phyloP scores from a whole-genome alignment of 2,797 vertebrate genomes.

The Semaprochilodus insignis region DNA sequence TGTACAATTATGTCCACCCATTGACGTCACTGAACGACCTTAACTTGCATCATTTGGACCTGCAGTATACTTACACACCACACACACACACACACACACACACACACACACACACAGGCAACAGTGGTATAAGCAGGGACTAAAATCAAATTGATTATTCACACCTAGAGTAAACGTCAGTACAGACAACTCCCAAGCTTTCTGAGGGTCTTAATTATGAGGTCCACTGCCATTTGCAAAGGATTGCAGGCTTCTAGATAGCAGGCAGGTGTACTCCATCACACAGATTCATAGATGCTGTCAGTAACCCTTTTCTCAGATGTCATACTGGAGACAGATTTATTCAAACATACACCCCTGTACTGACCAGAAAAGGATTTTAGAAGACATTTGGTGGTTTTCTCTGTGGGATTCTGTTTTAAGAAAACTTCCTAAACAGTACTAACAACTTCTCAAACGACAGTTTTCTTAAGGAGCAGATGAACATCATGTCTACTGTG shows the following conservation, averaged over 20 bases:
- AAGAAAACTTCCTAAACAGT: background rate
- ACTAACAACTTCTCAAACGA: background rate
- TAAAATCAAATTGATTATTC: background rate
- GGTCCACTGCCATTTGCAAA: constrained; percentile 16
- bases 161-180: background rate
- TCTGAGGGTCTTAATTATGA: background rate
- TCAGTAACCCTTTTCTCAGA: constrained; percentile 18
- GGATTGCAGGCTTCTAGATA: constrained; percentile 14
- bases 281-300: constrained; percentile 16
- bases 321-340: constrained; percentile 30
- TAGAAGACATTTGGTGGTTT: constrained; percentile 12
- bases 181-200: background rate
- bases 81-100: constrained; percentile 17
- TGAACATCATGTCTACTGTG: background rate
- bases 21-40: background rate
- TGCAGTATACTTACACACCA: constrained; percentile 2
- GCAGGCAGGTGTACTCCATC: constrained; percentile 10
- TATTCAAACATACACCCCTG: constrained; percentile 24
- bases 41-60: background rate
- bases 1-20: background rate
- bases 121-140: background rate
- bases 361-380: constrained; percentile 16
- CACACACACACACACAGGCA: background rate
- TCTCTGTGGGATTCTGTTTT: background rate
- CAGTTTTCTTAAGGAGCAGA: background rate